phyloP scores from a whole-genome alignment of 2,113 vertebrate species.

The Pardalotus punctatus region DNA sequence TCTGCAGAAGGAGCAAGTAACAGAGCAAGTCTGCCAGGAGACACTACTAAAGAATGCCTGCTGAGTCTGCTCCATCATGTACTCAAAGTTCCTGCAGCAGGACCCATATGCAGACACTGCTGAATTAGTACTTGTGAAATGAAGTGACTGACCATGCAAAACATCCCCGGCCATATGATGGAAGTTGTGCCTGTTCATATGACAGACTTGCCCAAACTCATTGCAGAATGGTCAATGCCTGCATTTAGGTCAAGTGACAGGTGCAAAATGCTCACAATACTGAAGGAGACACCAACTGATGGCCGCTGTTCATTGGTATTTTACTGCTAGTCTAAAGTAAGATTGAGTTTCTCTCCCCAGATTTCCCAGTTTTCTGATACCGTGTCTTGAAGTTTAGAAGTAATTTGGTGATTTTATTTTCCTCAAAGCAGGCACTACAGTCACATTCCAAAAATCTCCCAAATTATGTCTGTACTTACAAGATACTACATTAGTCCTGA shows the following conservation, averaged over 20 bases:
- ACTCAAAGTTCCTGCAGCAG: background rate
- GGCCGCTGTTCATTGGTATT: background rate
- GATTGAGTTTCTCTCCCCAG: background rate
- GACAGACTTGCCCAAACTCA: background rate
- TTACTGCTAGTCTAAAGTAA: background rate
- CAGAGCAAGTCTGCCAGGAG: background rate
- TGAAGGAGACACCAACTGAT: background rate
- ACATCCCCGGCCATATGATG: fast-evolving
- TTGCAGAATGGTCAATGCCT: background rate
- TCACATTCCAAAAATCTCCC: background rate
- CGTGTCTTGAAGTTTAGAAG: background rate
- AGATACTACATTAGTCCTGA: background rate
- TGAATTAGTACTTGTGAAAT: background rate
- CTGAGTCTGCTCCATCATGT: background rate
- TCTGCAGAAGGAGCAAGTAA: background rate
- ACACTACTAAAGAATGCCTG: background rate
- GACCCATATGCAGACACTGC: background rate
- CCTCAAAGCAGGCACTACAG: background rate
- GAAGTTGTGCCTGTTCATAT: background rate
- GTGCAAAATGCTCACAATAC: background rate
- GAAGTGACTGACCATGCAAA: background rate
- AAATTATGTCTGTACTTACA: background rate
- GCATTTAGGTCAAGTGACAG: background rate
- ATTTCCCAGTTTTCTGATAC: background rate
- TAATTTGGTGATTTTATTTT: background rate